Percentiles rank a stretch among this genome's conserved stretches.
These are phyloP conservation scores for Whitmania pigra DNA, from an alignment of 1,140 invertebrate genomes.

Conservation along the genomic window DNA sequence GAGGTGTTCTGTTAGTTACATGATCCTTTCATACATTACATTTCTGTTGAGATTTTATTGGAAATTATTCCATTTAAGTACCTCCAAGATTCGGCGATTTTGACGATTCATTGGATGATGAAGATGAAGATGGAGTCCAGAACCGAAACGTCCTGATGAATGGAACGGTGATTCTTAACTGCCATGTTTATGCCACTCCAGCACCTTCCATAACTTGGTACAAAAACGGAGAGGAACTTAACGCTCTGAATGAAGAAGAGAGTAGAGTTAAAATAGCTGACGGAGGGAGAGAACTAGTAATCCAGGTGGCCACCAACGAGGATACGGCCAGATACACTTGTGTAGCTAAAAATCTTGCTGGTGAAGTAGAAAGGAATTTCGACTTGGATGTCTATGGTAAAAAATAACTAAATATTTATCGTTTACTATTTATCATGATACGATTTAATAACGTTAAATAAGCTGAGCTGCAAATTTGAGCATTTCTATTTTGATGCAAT, in stretches of 20 bases:
- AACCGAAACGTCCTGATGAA: slow-evolving; percentile 23
- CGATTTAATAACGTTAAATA: too few relatives aligned
- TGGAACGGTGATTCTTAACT: slow-evolving; percentile 14
- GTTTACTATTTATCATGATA: too few relatives aligned
- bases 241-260: slow-evolving; percentile 13
- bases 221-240: slow-evolving; percentile 26
- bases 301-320: slow-evolving; percentile 31
- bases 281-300: slow-evolving; percentile 31
- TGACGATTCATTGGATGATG: slow-evolving; percentile 6
- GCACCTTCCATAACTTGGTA: slow-evolving; percentile 41
- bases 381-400: slow-evolving; percentile 38
- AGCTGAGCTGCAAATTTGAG: too few relatives aligned
- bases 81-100: slow-evolving; percentile 30
- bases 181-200: slow-evolving; percentile 38
- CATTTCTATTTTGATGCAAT: too few relatives aligned
- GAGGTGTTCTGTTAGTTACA: slow-evolving; percentile 33
- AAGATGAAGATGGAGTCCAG: slow-evolving; percentile 5
- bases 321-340: slow-evolving; percentile 45
- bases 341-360: slow-evolving; percentile 43
- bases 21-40: not conserved
- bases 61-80: slow-evolving; percentile 27
- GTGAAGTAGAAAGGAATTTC: slow-evolving; percentile 31
- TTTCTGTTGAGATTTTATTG: not conserved
- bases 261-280: not conserved
- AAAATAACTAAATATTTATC: not conserved